A percentile compares a stretch with the other conserved stretches of the same genome.
These are phyloP conservation scores for Sparidentex hasta DNA, from an alignment of 2,797 vertebrate species.

Conservation along the genomic window DNA sequence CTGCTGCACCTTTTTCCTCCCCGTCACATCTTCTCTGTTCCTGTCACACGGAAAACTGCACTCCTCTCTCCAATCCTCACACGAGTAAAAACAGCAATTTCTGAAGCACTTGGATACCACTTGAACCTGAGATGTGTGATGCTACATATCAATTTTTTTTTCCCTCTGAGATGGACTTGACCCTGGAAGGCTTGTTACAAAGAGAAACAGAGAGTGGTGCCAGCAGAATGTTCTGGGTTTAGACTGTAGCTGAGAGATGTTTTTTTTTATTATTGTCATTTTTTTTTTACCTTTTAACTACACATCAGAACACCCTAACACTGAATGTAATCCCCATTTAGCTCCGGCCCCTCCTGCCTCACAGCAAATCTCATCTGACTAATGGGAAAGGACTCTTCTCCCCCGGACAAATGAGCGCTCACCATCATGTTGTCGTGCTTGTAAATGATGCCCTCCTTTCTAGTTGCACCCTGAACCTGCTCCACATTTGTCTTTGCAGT, in stretches of 20 bases:
- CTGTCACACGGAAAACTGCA: conserved; percentile 30
- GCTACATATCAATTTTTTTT: conserved; percentile 46
- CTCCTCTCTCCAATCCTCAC: conserved; percentile 18
- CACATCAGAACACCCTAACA: conserved; percentile 15
- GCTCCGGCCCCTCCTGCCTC: conserved; percentile 10
- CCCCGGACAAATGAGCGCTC: conserved; percentile 16
- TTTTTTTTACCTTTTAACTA: conserved; percentile 8
- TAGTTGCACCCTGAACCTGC: conserved; percentile 18
- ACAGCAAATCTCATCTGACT: conserved; percentile 35
- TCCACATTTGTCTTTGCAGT: conserved; percentile 23
- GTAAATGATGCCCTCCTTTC: conserved; percentile 14
- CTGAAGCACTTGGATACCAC: conserved; percentile 35
- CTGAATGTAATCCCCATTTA: conserved; percentile 32
- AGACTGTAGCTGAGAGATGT: conserved; percentile 25
- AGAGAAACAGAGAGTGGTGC: conserved; percentile 20
- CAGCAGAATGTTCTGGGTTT: conserved; percentile 12
- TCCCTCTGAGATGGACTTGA: conserved; percentile 53
- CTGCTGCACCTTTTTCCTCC: conserved; percentile 44
- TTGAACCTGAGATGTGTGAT: conserved; percentile 43
- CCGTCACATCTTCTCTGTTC: conserved; percentile 39
- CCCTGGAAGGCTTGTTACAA: conserved; percentile 22
- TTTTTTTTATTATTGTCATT: background rate
- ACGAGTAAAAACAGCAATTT: conserved; percentile 43
- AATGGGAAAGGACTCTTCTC: conserved; percentile 38
- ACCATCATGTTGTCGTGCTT: background rate